Evolutionary conservation across 2,113 vertebrate species (phyloP).

Genomic region (Irena cyanogastra): DNA sequence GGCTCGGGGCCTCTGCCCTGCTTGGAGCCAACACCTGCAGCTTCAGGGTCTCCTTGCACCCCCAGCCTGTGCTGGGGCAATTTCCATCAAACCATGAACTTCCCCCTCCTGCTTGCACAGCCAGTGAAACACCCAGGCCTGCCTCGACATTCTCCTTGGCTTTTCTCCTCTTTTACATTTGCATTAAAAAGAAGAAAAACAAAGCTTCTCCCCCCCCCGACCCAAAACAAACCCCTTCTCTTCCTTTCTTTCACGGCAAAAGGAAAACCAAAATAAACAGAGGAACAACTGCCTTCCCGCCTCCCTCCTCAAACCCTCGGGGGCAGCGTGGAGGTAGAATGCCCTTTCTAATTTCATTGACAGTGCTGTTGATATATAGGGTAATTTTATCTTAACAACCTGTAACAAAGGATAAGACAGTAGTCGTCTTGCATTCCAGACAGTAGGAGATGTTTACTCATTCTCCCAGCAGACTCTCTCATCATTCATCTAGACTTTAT

Average conservation of each 20-base stretch:
- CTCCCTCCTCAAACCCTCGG: not conserved
- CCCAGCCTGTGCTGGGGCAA: not conserved
- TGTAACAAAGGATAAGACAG: slow-evolving; percentile 73
- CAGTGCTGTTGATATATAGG: slow-evolving; percentile 64
- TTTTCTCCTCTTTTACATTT: not conserved
- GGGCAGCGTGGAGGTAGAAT: slow-evolving; percentile 25
- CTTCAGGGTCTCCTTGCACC: not conserved
- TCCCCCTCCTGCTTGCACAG: not conserved
- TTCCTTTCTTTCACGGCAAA: not conserved
- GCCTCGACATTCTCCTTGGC: not conserved
- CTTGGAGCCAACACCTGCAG: not conserved
- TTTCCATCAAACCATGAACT: not conserved
- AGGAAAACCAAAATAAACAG: slow-evolving; percentile 27
- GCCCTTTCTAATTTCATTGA: slow-evolving; percentile 67
- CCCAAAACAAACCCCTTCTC: not conserved
- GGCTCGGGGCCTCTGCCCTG: not conserved
- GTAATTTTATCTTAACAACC: slow-evolving; percentile 74
- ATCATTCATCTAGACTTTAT: slow-evolving; percentile 67
- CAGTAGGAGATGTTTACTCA: slow-evolving; percentile 72
- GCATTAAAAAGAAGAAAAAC: not conserved
- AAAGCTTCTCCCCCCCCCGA: not conserved
- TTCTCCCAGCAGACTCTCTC: slow-evolving; percentile 64
- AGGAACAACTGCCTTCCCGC: not conserved
- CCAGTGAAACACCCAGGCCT: not conserved
- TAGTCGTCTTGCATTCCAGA: slow-evolving; percentile 67